A percentile compares a stretch with the other conserved stretches of the same genome.
Evolutionary conservation across 2,113 vertebrate genomes (phyloP).

Genomic region (Lontra canadensis): DNA sequence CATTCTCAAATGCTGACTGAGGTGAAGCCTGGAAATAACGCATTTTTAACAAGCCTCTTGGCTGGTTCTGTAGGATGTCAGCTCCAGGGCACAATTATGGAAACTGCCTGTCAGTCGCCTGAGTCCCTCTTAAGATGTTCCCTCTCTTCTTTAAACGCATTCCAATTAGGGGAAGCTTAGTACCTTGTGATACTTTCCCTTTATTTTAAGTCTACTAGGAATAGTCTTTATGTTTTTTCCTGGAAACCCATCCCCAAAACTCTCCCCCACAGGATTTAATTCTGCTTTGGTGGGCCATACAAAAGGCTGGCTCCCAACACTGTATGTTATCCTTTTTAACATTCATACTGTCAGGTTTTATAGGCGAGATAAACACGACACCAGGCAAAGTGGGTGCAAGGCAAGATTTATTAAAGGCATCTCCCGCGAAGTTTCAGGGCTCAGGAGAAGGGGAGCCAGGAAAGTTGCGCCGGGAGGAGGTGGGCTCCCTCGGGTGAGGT

Average conservation of each 20-base stretch:
- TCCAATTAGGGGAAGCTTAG: neutral
- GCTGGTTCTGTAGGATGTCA: neutral
- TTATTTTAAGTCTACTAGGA: neutral
- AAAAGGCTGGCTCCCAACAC: neutral
- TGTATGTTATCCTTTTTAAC: neutral
- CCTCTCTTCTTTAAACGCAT: neutral
- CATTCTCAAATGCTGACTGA: neutral
- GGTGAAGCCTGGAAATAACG: neutral
- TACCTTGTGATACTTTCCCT: neutral
- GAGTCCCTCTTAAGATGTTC: neutral
- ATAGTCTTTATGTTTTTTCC: neutral
- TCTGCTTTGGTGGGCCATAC: neutral
- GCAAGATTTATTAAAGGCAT: no score
- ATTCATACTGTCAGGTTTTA: no score
- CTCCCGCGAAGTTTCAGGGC: no score
- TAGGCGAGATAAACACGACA: no score
- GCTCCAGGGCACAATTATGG: neutral
- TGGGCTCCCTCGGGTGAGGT: no score
- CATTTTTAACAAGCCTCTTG: neutral
- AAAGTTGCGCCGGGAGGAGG: no score
- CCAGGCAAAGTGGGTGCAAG: no score
- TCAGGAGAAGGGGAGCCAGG: no score
- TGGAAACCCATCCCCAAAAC: neutral
- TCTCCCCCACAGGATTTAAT: neutral
- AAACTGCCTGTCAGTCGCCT: neutral